Evolutionary conservation across 2,113 vertebrate species (phyloP).

Genomic region (Gobio gobio): DNA sequence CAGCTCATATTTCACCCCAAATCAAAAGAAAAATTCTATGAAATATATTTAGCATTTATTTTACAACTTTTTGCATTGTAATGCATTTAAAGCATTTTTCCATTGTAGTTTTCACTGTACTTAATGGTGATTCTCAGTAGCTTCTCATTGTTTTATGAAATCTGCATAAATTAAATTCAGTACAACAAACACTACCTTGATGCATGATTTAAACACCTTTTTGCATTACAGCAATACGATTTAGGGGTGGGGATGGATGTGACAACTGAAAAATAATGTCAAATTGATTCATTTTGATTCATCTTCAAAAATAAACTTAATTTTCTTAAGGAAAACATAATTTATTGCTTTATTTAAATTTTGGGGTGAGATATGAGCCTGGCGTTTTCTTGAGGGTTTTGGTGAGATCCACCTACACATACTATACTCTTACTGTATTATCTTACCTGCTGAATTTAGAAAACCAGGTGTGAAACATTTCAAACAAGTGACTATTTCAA

Average conservation of each 20-base stretch:
- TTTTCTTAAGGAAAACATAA: background rate
- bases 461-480: conserved; percentile 38
- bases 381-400: background rate
- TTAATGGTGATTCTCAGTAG: no score
- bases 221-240: no score
- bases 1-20: no score
- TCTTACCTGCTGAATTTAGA: background rate
- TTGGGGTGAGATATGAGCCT: background rate
- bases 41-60: no score
- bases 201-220: no score
- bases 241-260: background rate
- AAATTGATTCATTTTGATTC: background rate
- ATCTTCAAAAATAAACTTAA: no score
- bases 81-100: background rate
- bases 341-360: background rate
- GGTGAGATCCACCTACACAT: background rate
- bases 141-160: no score
- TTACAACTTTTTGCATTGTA: background rate
- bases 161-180: no score
- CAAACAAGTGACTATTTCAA: conserved; percentile 44
- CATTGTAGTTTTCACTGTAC: no score
- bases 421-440: background rate
- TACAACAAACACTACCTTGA: no score
- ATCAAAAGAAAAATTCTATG: no score
- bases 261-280: background rate